phyloP scores from a whole-genome alignment of 2,797 vertebrate species.

The Triplophysa yarkandensis region DNA sequence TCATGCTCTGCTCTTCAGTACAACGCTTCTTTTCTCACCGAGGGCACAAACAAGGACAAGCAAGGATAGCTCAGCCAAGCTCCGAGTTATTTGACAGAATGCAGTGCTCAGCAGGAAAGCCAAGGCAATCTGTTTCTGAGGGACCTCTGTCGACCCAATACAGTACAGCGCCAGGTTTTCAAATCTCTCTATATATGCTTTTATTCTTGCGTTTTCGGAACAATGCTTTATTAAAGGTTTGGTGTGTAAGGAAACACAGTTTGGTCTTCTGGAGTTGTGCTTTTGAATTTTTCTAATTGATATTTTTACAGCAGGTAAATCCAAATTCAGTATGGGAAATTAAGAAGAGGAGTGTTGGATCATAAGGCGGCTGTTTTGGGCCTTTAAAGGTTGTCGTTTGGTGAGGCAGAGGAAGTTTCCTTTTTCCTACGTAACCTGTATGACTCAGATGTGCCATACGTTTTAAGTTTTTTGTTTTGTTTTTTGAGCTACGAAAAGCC shows the following conservation, averaged over 20 bases:
- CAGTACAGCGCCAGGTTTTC: conserved; percentile 39
- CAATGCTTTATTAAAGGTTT: conserved; percentile 17
- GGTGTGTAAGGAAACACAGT: conserved; percentile 1
- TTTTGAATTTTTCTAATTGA: background rate
- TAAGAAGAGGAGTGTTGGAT: background rate
- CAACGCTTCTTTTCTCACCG: conserved; percentile 43
- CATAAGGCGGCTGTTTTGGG: conserved; percentile 2
- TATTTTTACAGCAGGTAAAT: background rate
- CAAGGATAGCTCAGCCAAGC: conserved; percentile 37
- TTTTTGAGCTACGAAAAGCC: too few species aligned
- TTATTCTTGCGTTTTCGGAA: background rate
- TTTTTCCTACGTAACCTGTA: background rate
- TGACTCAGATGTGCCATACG: conserved; percentile 19
- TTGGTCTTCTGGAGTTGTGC: conserved; percentile 27
- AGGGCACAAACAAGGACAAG: conserved; percentile 36
- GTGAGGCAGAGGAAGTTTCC: background rate
- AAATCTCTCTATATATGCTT: conserved; percentile 18
- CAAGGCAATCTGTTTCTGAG: conserved; percentile 43
- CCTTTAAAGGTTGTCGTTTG: conserved; percentile 16
- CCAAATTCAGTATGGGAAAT: background rate
- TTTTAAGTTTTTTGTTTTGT: conserved; percentile 17
- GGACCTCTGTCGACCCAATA: conserved; percentile 47
- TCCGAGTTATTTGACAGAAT: conserved; percentile 33
- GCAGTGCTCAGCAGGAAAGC: conserved; percentile 50
- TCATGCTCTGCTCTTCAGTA: conserved; percentile 25